Conservation (phyloP, 2,888 invertebrate species). For the Meta bourneti region DNA sequence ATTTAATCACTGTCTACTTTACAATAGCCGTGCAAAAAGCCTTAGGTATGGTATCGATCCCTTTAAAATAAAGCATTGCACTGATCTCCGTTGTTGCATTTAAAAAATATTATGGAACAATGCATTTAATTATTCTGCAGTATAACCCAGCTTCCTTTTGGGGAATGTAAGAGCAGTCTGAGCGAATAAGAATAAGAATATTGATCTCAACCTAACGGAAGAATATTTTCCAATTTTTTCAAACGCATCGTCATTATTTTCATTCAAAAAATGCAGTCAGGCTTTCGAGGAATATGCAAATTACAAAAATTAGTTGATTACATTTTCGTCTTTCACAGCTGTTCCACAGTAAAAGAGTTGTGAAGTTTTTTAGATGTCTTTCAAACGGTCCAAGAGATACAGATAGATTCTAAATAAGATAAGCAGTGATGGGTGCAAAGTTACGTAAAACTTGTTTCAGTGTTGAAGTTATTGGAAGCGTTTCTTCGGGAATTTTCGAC, state of each 20-base stretch:
- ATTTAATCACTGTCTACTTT: not conserved
- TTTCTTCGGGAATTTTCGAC: too few species aligned
- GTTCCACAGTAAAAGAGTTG: conserved; percentile 7
- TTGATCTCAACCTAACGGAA: not conserved
- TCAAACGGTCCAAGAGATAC: not conserved
- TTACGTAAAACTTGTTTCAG: too few species aligned
- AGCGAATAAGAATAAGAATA: not conserved
- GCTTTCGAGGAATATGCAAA: conserved; percentile 52
- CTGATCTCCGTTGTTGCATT: not conserved
- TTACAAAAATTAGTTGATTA: conserved; percentile 45
- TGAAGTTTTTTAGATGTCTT: not conserved
- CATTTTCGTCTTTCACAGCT: conserved; percentile 47
- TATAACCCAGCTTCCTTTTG: not conserved
- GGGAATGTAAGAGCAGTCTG: not conserved
- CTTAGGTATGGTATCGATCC: not conserved
- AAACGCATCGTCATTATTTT: conserved; percentile 8
- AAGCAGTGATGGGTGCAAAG: too few species aligned
- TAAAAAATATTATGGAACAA: not conserved
- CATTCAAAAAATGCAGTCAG: conserved; percentile 12
- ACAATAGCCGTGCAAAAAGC: not conserved
- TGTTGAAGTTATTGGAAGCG: too few species aligned
- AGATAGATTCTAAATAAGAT: too few species aligned
- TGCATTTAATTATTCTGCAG: not conserved
- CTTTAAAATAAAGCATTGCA: not conserved
- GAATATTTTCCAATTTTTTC: not conserved